A percentile compares a stretch with the other conserved stretches of the same genome.
These are phyloP conservation scores for Tor tambroides DNA, from an alignment of 2,113 vertebrate species.

Conservation along the genomic window DNA sequence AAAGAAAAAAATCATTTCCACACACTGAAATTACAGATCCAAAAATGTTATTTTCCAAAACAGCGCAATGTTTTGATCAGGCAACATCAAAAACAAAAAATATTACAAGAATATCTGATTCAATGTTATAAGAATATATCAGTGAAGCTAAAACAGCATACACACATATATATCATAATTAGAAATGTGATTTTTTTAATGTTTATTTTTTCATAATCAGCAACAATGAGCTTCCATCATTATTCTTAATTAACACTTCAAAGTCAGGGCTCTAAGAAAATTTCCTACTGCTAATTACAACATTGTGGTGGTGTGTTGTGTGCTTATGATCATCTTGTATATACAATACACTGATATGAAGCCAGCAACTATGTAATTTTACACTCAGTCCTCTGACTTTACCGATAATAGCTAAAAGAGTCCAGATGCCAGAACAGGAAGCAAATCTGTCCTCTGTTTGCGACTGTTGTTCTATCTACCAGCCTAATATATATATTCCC, in stretches of 20 bases:
- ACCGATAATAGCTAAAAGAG: conserved; percentile 32
- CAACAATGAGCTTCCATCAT: not conserved
- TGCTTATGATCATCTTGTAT: not conserved
- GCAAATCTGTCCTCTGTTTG: not conserved
- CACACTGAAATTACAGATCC: no score
- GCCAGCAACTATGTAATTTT: not conserved
- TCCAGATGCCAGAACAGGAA: conserved; percentile 36
- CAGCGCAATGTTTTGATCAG: no score
- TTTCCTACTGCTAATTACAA: not conserved
- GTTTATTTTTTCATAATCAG: not conserved
- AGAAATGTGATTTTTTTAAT: no score
- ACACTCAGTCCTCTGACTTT: not conserved
- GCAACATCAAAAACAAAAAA: no score
- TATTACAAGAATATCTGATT: no score
- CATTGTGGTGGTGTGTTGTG: no score
- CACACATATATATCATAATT: no score
- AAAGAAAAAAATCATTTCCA: no score
- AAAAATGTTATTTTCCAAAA: no score
- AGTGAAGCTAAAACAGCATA: no score
- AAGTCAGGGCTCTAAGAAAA: not conserved
- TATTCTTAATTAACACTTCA: not conserved
- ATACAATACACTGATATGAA: not conserved
- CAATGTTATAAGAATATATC: no score
- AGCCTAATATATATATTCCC: conserved; percentile 13
- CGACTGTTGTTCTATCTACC: not conserved